Evolutionary conservation across 2,797 vertebrate genomes (phyloP).

Genomic region (Arrhamphus sclerolepis): DNA sequence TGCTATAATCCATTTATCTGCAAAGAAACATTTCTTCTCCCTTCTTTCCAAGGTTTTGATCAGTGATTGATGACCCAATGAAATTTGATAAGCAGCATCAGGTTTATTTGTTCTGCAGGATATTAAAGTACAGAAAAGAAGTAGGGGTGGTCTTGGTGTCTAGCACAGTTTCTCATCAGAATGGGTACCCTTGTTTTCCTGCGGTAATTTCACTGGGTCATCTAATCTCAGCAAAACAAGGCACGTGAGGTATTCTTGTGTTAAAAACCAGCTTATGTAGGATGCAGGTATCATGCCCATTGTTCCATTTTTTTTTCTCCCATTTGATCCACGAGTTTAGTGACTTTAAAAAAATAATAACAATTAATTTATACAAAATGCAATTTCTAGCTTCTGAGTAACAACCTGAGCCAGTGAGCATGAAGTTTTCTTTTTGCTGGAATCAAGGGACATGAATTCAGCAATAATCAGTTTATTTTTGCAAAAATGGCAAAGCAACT

Average conservation of each 20-base stretch:
- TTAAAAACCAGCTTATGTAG: conserved; percentile 54
- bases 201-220: conserved; percentile 32
- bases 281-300: conserved; percentile 44
- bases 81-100: conserved; percentile 26
- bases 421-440: conserved; percentile 68
- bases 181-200: not conserved
- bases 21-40: conserved; percentile 35
- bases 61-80: conserved; percentile 33
- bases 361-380: conserved; percentile 44
- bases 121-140: conserved; percentile 38
- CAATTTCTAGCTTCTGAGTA: conserved; percentile 48
- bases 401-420: conserved; percentile 54
- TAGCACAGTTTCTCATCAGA: conserved; percentile 15
- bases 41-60: conserved; percentile 34
- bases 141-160: conserved; percentile 9
- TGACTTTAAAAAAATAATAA: conserved; percentile 15
- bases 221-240: conserved; percentile 33
- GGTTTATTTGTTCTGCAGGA: conserved; percentile 52
- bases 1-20: conserved; percentile 36
- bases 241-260: conserved; percentile 32
- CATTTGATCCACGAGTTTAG: conserved; percentile 21
- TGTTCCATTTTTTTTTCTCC: not conserved
- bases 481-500: conserved; percentile 47
- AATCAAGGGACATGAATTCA: conserved; percentile 77
- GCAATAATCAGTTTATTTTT: conserved; percentile 75